phyloP scores from a whole-genome alignment of 2,797 vertebrate genomes.

The Arremon aurantiirostris region DNA sequence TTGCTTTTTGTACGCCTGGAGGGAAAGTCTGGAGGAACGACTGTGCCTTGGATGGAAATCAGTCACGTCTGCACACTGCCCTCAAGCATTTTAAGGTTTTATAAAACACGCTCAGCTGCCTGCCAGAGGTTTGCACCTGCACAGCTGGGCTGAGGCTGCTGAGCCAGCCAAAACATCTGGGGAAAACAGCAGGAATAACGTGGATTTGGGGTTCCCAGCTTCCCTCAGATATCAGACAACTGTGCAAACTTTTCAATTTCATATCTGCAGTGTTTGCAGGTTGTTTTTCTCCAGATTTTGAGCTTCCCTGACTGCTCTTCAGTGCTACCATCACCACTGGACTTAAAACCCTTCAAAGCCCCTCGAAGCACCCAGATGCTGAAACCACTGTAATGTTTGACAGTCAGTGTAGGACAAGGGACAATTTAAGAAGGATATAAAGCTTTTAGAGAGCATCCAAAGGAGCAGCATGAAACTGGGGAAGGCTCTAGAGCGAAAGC shows the following conservation, averaged over 20 bases:
- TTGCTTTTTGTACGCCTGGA: neutral
- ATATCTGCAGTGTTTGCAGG: neutral
- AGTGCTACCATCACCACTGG: neutral
- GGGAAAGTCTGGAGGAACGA: neutral
- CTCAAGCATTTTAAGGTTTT: neutral
- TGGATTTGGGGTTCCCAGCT: neutral
- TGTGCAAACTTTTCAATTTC: neutral
- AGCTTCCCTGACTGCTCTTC: neutral
- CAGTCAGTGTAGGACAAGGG: fast-evolving
- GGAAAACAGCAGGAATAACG: neutral
- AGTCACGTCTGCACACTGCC: neutral
- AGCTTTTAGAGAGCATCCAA: neutral
- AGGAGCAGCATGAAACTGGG: neutral
- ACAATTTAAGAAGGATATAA: neutral
- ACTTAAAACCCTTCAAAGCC: neutral
- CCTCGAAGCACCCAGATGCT: neutral
- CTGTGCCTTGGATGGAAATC: neutral
- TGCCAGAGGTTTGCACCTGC: slow-evolving; percentile 2
- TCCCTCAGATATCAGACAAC: neutral
- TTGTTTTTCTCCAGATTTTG: neutral
- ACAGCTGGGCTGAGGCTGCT: neutral
- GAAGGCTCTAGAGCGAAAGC: no score
- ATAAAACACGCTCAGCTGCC: neutral
- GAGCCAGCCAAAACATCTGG: neutral
- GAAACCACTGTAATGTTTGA: neutral